Evolutionary conservation across 2,888 invertebrate species (phyloP), one percentile per base, ranked within the genome.

Genomic region (Mongoloraphidia duomilia): DNA sequence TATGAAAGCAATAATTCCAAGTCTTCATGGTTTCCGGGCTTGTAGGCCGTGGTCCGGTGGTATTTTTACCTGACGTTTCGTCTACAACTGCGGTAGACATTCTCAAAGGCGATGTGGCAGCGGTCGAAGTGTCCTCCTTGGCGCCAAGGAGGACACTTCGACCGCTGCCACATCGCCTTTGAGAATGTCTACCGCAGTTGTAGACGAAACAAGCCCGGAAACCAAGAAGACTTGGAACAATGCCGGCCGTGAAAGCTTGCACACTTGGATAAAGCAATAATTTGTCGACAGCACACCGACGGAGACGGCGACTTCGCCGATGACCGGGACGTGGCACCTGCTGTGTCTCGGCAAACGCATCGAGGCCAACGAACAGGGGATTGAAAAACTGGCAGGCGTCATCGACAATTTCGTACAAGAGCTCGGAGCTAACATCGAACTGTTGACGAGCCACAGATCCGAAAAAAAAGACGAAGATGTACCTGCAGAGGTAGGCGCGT

Each of bases 291-390:
- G 36, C 12, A 34, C 36, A 8, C n/a, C 9, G 41, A 26, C 26
- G 5, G 26, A 26, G 43, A 33, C 36, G 9, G 33, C 66, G 55
- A 52, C 64, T 71, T 26, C 26, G 1, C 71, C 74, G 0, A 65
- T 77, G 0, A 68, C 74, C 11, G 80, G 81, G 50, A 76, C 82
- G 74, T 80, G 80, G 74, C 78, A 78, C 52, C 71, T 75, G 13
- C 63, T 82, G 49, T 78, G 75, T 54, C 68, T 82, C 1, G 72
- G 74, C 1, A 80, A 82, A 53, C 70, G 82, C 36, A 61, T 82
- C 51, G 80, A 82, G 43, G 79, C 78, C 0, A 71, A 73, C 6
- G 82, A 83, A 58, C 64, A 68, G 37, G 77, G 75, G 14, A 73
- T 82, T 44, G 65, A 68, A 13, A 81, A 80, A 61, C 62, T 80